These are phyloP conservation scores for Dicrurus megarhynchus DNA, from an alignment of 2,113 vertebrate genomes.

Conservation along the genomic window DNA sequence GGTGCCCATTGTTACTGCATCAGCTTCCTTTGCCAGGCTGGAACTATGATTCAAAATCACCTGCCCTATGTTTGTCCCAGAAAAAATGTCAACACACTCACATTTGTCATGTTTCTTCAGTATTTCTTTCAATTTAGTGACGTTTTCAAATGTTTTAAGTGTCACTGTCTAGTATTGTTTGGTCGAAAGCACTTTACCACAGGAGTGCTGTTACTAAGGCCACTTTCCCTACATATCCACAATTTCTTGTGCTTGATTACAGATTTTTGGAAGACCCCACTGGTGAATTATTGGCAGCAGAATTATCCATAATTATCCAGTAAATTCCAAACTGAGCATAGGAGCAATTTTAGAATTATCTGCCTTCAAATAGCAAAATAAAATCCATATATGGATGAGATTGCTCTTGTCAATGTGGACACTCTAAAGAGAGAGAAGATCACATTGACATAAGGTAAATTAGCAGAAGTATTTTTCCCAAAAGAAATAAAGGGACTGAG, in stretches of 20 bases:
- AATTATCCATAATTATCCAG: neutral
- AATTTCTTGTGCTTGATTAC: neutral
- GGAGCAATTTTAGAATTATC: neutral
- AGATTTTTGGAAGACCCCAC: neutral
- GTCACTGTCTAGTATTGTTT: neutral
- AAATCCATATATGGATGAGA: neutral
- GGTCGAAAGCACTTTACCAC: neutral
- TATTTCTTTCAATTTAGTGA: neutral
- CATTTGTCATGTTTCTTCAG: neutral
- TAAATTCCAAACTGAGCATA: neutral
- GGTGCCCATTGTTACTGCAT: neutral
- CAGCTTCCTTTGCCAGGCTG: neutral
- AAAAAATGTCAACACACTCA: neutral
- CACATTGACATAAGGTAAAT: neutral
- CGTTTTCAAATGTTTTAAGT: neutral
- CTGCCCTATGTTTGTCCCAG: fast-evolving
- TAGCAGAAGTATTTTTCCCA: neutral
- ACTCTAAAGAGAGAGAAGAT: neutral
- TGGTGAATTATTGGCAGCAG: neutral
- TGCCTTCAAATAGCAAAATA: neutral
- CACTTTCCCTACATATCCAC: neutral
- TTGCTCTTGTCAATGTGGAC: neutral
- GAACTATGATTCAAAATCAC: neutral
- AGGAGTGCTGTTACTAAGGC: neutral
- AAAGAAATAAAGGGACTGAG: neutral